Base-by-base conservation (phyloP, 2,113 vertebrate species). In the Ictalurus furcatus region DNA sequence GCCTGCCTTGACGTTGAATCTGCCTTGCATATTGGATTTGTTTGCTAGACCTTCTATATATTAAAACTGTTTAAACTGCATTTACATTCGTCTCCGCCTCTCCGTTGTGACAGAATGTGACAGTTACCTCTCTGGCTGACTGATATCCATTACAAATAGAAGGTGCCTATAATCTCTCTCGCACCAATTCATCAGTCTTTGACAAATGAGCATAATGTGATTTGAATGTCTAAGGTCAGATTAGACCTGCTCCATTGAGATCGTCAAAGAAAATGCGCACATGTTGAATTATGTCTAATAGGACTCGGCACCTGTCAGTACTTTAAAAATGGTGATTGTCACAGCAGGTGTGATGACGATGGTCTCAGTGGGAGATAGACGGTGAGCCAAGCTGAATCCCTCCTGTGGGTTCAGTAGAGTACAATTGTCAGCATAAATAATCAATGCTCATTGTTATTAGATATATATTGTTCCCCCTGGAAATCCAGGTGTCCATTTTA, bases 301-400 rank as follows among this genome's bases (percentile, higher is more conserved):
- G 54, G 52, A 91, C 89, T 91, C 85, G 89, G 81, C 74, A 84
- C 73, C 85, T 85, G 90, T 85, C 73, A 44, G 85, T 85, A 85
- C 85, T 89, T 89, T 91, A 91, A 91, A 89, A 88, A 89, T 78
- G 61, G 79, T 87, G 78, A 87, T 87, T 87, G 80, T 65, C 78
- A 81, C 78, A 82, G 56, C 78, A 87, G 86, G 86, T 80, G 71
- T 79, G 78, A 87, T 84, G 73, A 82, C 37, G 88, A 91, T 91
- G 74, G 84, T 87, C 88, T 89, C 88, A 21, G 59, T 30, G 88
- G 90, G 88, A 91, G 88, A 88, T 59, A 88, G 86, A 89, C 76
- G 89, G 78, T 71, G 80, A 61, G 88, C 79, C 86, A 81, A 17
- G 52, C 80, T 85, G 87, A 91, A 87, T 86, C 76, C 30, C 48